Percentiles rank a stretch among this genome's conserved stretches.
Conservation (phyloP, 2,113 vertebrate genomes). For the Notarius quadriscutis region DNA sequence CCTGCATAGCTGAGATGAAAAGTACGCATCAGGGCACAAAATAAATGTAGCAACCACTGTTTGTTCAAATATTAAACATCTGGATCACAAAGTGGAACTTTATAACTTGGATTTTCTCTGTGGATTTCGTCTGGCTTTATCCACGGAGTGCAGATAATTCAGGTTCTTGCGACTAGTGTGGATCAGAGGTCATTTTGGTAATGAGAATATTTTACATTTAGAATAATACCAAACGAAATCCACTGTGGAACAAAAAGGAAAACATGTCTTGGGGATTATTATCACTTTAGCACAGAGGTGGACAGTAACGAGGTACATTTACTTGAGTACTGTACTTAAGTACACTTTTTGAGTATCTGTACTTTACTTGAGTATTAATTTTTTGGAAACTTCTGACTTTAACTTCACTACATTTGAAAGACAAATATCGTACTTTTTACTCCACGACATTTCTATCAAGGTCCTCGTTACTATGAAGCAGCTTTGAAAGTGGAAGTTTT, state of each 20-base stretch:
- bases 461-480: too few species aligned
- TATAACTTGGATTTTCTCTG: neutral
- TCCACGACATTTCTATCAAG: too few species aligned
- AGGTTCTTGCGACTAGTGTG: neutral
- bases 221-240: neutral
- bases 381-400: too few species aligned
- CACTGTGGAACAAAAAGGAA: neutral
- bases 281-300: neutral
- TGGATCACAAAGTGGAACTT: neutral
- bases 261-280: neutral
- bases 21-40: conserved; percentile 2
- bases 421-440: too few species aligned
- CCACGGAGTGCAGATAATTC: neutral
- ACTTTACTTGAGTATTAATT: too few species aligned
- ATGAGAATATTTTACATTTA: too few species aligned
- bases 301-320: too few species aligned
- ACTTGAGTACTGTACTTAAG: too few species aligned
- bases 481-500: too few species aligned
- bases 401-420: too few species aligned
- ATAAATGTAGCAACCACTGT: neutral
- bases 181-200: too few species aligned
- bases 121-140: neutral
- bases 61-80: neutral
- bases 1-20: conserved; percentile 82
- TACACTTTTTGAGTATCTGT: too few species aligned